Evolutionary conservation across 37 sponge, comb jelly and placozoan genomes (phyloP), one percentile per base, ranked within the genome.

Genomic region (Lycopodina hypogea): DNA sequence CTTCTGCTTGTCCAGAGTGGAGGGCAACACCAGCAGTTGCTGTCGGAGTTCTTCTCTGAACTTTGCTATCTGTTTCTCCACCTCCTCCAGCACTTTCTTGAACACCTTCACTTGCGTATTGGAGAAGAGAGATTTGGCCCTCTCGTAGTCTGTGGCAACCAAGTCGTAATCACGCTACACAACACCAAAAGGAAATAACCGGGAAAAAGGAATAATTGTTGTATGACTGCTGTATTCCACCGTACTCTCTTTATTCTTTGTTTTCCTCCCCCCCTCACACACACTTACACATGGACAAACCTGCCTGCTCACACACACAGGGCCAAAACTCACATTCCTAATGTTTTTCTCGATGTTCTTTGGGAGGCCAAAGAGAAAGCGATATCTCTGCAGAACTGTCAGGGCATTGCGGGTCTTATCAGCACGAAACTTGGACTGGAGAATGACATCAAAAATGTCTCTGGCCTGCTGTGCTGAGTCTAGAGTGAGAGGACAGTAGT

Each of bases 281-380:
- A 14, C 56, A 28, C 33, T 23, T n/a, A n/a, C n/a, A 29, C 12
- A n/a, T 69, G n/a, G 11, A 37, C 19, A 12, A 17, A 36, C 41
- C 14, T 64, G 14, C n/a, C 66, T n/a, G 21, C 32, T 23, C 11
- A 19, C 7, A 17, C 30, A 68, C 36, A 68, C 12, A 59, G 12
- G 28, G 60, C 9, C 9, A 9, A 14, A 1, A n/a, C 88, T 65
- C 58, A 95, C 95, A 74, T 79, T 85, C 17, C 41, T 82, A 37
- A 96, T 93, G 70, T 94, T 96, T 75, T 59, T 82, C 56, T 90
- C 95, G 71, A 96, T 93, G 69, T 64, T 93, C 45, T 80, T 59
- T 0, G 97, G 97, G 18, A 96, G 89, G 68, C 83, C 88, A 74
- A 96, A 96, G 71, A 96, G 86, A 57, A 93, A 93, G 0, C 94